Evolutionary conservation across 1,140 invertebrate species (phyloP).

Genomic region (Cotesia vestalis): DNA sequence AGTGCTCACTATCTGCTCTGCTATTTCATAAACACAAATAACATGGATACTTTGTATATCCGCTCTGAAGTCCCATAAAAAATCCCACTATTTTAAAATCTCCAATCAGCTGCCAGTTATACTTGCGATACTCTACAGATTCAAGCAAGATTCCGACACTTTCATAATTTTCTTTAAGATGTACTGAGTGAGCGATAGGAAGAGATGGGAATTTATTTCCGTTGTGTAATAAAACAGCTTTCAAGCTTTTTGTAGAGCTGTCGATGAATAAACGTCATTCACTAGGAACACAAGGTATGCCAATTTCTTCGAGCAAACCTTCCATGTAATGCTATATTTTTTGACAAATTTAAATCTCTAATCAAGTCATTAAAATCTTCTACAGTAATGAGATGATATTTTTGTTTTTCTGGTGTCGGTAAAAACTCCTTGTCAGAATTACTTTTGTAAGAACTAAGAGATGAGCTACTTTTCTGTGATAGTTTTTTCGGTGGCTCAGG

Average conservation of each 20-base stretch:
- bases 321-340: neutral
- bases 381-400: neutral
- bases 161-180: constrained; percentile 53
- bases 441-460: constrained; percentile 6
- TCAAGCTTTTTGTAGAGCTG: constrained; percentile 15
- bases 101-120: constrained; percentile 53
- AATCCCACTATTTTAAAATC: constrained; percentile 58
- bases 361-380: constrained; percentile 1
- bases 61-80: constrained; percentile 56
- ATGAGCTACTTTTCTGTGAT: neutral
- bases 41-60: constrained; percentile 61
- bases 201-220: constrained; percentile 52
- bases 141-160: constrained; percentile 51
- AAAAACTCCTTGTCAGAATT: constrained; percentile 2
- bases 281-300: neutral
- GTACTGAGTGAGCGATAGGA: constrained; percentile 49
- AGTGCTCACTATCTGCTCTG: constrained; percentile 52
- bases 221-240: constrained; percentile 41
- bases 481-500: neutral
- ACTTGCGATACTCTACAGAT: constrained; percentile 47
- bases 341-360: constrained; percentile 3
- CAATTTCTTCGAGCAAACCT: constrained; percentile 3
- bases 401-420: neutral
- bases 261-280: constrained; percentile 15
- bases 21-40: constrained; percentile 63